Evolutionary conservation across 2,113 vertebrate species (phyloP).

Genomic region (Micronycteris hirsuta): DNA sequence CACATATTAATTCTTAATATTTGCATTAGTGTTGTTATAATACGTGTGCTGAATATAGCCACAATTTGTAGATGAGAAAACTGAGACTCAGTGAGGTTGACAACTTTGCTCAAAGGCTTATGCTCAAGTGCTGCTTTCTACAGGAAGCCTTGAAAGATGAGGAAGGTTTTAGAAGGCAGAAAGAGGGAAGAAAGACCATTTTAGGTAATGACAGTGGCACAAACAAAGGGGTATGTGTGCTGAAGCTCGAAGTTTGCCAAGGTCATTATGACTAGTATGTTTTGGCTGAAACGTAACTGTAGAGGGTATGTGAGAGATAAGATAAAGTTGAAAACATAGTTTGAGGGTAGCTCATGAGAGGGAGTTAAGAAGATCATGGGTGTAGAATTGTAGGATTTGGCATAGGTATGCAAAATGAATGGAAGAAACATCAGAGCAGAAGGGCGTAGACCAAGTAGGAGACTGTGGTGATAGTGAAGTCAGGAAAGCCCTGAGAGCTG

Average conservation of each 20-base stretch:
- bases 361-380: not conserved
- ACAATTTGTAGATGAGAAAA: not conserved
- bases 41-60: not conserved
- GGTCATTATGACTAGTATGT: constrained; percentile 17
- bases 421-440: not conserved
- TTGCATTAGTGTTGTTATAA: not conserved
- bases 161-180: not conserved
- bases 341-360: not conserved
- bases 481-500: not conserved
- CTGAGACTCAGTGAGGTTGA: not conserved
- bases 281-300: constrained; percentile 40
- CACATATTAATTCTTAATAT: not conserved
- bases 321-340: not conserved
- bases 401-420: not conserved
- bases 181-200: not conserved
- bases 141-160: not conserved
- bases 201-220: not conserved
- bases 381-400: not conserved
- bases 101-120: not conserved
- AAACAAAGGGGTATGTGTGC: not conserved
- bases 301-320: not conserved
- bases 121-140: not conserved
- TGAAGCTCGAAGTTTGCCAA: constrained; percentile 28
- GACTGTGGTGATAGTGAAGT: not conserved
- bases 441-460: not conserved